Evolutionary conservation across 2,113 vertebrate species (phyloP).

Genomic region (Lycocorax pyrrhopterus): DNA sequence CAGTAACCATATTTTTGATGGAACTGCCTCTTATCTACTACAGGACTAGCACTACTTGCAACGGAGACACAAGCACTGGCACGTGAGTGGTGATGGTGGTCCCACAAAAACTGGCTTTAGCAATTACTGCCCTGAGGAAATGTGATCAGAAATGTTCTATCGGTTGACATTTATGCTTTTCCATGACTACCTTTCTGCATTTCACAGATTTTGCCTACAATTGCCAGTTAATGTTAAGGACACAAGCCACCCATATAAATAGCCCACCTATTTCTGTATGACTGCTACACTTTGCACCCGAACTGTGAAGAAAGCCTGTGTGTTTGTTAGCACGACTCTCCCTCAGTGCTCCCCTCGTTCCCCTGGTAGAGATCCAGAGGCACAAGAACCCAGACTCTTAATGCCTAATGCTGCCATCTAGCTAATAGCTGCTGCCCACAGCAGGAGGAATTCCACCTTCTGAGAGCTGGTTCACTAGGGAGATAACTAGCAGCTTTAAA

Average conservation of each 20-base stretch:
- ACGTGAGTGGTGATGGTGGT: accelerated
- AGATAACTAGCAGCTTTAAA: neutral
- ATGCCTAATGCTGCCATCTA: neutral
- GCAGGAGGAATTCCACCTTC: neutral
- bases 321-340: neutral
- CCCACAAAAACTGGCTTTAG: neutral
- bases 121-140: neutral
- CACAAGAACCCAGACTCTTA: neutral
- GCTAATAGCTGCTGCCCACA: neutral
- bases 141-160: neutral
- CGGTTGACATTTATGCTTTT: neutral
- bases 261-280: neutral
- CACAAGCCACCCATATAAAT: neutral
- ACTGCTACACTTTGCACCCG: neutral
- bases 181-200: neutral
- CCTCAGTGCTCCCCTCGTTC: neutral
- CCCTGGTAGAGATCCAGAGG: neutral
- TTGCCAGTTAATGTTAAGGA: neutral
- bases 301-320: neutral
- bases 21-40: neutral
- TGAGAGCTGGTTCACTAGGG: neutral
- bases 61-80: neutral
- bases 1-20: neutral
- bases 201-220: neutral
- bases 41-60: neutral